Conservation (phyloP, 2,113 vertebrate species). For the Pterophyllum scalare region DNA sequence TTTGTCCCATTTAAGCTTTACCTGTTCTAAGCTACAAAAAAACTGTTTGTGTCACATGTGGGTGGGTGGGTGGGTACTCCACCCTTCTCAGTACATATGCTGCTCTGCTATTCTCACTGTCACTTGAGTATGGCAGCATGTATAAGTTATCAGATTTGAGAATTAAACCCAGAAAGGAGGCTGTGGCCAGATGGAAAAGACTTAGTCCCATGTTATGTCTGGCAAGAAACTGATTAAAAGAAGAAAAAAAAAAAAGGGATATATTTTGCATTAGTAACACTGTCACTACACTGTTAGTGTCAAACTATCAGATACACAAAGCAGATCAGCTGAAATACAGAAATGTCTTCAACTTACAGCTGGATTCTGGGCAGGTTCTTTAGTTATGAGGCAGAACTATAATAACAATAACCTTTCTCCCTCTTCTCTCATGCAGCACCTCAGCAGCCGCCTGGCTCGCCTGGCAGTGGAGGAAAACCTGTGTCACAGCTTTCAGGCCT, state of each 20-base stretch:
- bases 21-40: neutral
- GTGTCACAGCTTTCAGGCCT: conserved; percentile 93
- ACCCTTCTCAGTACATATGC: too few relatives aligned
- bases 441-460: conserved; percentile 88
- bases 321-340: neutral
- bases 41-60: too few relatives aligned
- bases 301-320: neutral
- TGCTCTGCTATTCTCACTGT: neutral
- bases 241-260: neutral
- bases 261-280: neutral
- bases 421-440: conserved; percentile 80
- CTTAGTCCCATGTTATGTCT: neutral
- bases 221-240: neutral
- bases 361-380: neutral
- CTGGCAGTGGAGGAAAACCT: conserved; percentile 83
- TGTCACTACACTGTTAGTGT: neutral
- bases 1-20: neutral
- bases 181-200: neutral
- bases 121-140: neutral
- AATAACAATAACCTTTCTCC: neutral
- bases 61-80: too few relatives aligned
- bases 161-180: neutral
- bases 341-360: neutral
- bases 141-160: neutral
- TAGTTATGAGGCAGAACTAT: neutral